Evolutionary conservation across 35 echinoderm and acorn worm genomes (phyloP).

Genomic region (Apostichopus californicus): DNA sequence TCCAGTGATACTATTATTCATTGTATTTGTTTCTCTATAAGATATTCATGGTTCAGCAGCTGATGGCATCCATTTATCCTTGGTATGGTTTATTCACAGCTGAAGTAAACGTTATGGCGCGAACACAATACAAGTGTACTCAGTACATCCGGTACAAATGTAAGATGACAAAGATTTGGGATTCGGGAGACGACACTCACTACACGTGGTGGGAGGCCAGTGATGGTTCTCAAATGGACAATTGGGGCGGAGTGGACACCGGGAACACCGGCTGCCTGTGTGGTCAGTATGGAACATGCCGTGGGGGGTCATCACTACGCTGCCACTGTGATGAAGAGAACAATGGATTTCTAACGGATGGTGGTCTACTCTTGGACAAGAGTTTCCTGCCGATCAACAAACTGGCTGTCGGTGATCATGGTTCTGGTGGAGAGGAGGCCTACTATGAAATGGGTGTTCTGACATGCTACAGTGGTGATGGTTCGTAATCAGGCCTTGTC

Average conservation of each 20-base stretch:
- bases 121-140: neutral
- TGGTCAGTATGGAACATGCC: slow-evolving; percentile 29
- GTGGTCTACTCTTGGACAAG: neutral
- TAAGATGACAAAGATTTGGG: slow-evolving; percentile 28
- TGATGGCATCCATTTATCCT: no score
- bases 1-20: no score
- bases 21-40: no score
- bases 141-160: slow-evolving; percentile 38
- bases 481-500: neutral
- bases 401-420: slow-evolving; percentile 8
- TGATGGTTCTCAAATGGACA: slow-evolving; percentile 41
- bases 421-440: neutral
- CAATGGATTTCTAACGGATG: neutral
- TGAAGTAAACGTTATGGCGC: neutral
- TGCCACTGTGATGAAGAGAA: slow-evolving; percentile 23
- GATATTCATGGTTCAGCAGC: no score
- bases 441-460: slow-evolving; percentile 1
- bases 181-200: neutral
- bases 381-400: neutral
- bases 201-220: slow-evolving; percentile 35
- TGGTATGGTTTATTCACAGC: neutral
- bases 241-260: slow-evolving; percentile 27
- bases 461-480: neutral
- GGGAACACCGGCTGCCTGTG: slow-evolving; percentile 20
- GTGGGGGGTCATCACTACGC: neutral